A percentile compares a stretch with the other conserved stretches of the same genome.
These are phyloP conservation scores for Platycheirus rosarum DNA, from an alignment of 2,888 invertebrate species.

Conservation along the genomic window DNA sequence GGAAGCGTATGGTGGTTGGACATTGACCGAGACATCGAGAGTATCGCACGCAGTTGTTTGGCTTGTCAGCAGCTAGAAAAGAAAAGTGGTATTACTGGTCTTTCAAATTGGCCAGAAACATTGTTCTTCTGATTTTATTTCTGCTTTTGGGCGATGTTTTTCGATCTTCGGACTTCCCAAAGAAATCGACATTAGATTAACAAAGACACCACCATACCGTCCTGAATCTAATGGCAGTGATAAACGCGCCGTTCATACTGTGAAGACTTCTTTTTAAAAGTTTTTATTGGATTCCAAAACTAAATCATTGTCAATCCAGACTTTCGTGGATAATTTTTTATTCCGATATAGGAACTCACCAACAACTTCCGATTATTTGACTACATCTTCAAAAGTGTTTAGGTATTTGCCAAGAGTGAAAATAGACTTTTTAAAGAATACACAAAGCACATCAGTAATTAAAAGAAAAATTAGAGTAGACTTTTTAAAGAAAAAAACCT, in stretches of 20 bases:
- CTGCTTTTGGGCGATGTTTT: conserved; percentile 9
- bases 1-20: conserved; percentile 77
- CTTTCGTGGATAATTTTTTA: conserved; percentile 5
- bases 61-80: conserved; percentile 18
- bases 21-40: conserved; percentile 76
- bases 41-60: conserved; percentile 68
- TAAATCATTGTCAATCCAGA: background rate
- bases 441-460: background rate
- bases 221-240: conserved; percentile 75
- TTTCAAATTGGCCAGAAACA: conserved; percentile 39
- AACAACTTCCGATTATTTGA: conserved; percentile 27
- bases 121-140: conserved; percentile 14
- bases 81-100: conserved; percentile 8
- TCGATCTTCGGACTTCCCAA: conserved; percentile 1
- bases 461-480: too few relatives aligned
- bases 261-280: conserved; percentile 51
- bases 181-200: conserved; percentile 33
- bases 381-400: conserved; percentile 32
- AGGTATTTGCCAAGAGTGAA: conserved; percentile 10
- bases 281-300: conserved; percentile 14
- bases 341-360: conserved; percentile 24
- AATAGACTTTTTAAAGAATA: conserved; percentile 3
- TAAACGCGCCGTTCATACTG: conserved; percentile 74
- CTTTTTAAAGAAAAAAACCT: background rate
- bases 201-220: conserved; percentile 43